Evolutionary conservation across 1,140 invertebrate species (phyloP).

Genomic region (Euura lappo): DNA sequence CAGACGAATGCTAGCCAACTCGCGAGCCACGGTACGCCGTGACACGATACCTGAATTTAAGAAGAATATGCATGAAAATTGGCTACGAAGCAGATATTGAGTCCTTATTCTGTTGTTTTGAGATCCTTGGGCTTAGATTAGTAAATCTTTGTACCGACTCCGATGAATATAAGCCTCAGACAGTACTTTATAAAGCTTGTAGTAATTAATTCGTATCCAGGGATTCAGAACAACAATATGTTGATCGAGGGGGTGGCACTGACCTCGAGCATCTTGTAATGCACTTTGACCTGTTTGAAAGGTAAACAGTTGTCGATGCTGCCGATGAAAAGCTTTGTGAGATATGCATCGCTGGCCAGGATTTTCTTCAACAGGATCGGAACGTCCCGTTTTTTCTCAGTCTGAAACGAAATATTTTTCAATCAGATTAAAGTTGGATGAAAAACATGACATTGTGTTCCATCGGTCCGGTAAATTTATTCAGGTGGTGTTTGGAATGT

Average conservation of each 20-base stretch:
- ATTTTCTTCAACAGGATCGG: constrained; percentile 62
- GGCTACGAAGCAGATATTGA: too few relatives aligned
- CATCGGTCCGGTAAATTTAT: too few relatives aligned
- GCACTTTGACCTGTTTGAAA: constrained; percentile 65
- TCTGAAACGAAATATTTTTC: neutral
- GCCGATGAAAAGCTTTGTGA: constrained; percentile 70
- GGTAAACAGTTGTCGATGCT: constrained; percentile 63
- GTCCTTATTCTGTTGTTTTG: too few relatives aligned
- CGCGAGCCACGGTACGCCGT: constrained; percentile 87
- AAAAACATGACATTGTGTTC: neutral
- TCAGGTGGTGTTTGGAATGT: too few relatives aligned
- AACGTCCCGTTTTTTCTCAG: constrained; percentile 60
- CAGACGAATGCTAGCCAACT: constrained; percentile 77
- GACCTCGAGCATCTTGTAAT: constrained; percentile 76
- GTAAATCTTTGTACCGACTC: too few relatives aligned
- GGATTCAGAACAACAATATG: neutral
- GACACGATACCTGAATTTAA: constrained; percentile 76
- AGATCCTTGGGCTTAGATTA: too few relatives aligned
- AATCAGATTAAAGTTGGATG: neutral
- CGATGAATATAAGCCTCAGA: too few relatives aligned
- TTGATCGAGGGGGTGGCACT: constrained; percentile 20
- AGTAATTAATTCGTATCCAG: too few relatives aligned
- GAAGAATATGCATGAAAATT: too few relatives aligned
- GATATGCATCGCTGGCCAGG: constrained; percentile 65
- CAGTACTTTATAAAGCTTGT: too few relatives aligned